Percentiles rank a stretch among this genome's conserved stretches.
phyloP scores from a whole-genome alignment of 2,888 invertebrate species.

The Drosophila testacea region DNA sequence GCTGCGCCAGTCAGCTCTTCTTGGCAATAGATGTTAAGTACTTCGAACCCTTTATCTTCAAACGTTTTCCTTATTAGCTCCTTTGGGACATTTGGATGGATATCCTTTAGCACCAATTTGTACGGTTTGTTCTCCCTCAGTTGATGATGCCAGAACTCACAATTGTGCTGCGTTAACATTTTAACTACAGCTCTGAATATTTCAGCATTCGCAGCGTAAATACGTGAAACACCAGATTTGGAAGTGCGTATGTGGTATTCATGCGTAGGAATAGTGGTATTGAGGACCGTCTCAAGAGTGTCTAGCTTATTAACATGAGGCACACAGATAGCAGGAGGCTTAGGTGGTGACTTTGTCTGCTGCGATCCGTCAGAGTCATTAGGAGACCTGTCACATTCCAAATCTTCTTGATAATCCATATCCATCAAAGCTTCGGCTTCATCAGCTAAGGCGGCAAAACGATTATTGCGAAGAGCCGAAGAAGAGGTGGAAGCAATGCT shows the following conservation, averaged over 20 bases:
- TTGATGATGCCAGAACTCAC: constrained; percentile 20
- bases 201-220: constrained; percentile 4
- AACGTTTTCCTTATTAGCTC: constrained; percentile 7
- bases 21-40: constrained; percentile 19
- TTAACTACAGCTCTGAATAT: constrained; percentile 8
- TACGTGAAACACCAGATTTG: constrained; percentile 4
- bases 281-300: background rate
- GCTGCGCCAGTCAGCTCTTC: constrained; percentile 15
- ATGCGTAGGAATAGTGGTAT: background rate
- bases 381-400: background rate
- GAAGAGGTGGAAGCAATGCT: background rate
- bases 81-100: constrained; percentile 15
- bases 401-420: constrained; percentile 3
- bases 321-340: constrained; percentile 6
- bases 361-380: background rate
- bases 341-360: background rate
- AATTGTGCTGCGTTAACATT: constrained; percentile 2
- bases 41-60: constrained; percentile 6
- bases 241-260: constrained; percentile 9
- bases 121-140: constrained; percentile 1
- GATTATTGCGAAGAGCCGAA: constrained; percentile 8
- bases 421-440: constrained; percentile 20
- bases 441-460: constrained; percentile 8
- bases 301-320: constrained; percentile 4
- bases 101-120: constrained; percentile 4